Conservation (phyloP, 2,888 invertebrate genomes). For the Ophonus ardosiacus region DNA sequence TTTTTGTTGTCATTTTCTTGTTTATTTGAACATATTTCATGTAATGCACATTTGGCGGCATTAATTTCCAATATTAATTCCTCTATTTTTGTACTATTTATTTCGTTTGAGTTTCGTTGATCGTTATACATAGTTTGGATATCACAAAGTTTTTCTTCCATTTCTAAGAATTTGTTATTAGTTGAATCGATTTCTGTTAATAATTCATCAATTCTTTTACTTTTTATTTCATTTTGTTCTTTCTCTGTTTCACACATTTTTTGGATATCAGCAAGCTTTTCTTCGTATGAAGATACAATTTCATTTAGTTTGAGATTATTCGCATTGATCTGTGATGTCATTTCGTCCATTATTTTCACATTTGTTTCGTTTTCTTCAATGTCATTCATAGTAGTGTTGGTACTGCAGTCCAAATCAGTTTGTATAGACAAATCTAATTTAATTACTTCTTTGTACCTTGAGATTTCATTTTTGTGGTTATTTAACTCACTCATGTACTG, state of each 20-base stretch:
- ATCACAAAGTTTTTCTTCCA: background rate
- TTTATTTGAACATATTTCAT: background rate
- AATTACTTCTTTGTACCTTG: background rate
- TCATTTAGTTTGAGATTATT: background rate
- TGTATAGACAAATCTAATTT: background rate
- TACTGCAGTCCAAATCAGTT: slow-evolving; percentile 9
- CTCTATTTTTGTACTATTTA: background rate
- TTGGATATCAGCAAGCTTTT: background rate
- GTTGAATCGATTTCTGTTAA: background rate
- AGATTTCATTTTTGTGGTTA: slow-evolving; percentile 16
- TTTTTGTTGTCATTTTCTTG: too few relatives aligned
- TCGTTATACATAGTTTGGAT: background rate
- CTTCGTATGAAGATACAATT: background rate
- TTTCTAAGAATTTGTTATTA: background rate
- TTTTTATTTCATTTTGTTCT: background rate
- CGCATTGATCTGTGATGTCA: background rate
- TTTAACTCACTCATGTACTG: slow-evolving; percentile 24
- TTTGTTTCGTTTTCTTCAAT: background rate
- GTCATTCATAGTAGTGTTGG: background rate
- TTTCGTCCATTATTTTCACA: background rate
- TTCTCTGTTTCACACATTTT: background rate
- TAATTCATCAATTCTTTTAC: background rate
- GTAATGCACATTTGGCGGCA: background rate
- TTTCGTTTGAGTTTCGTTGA: background rate
- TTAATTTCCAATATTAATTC: background rate